Evolutionary conservation across 1,140 invertebrate species (phyloP).

Genomic region (Cyclargus thomasi): DNA sequence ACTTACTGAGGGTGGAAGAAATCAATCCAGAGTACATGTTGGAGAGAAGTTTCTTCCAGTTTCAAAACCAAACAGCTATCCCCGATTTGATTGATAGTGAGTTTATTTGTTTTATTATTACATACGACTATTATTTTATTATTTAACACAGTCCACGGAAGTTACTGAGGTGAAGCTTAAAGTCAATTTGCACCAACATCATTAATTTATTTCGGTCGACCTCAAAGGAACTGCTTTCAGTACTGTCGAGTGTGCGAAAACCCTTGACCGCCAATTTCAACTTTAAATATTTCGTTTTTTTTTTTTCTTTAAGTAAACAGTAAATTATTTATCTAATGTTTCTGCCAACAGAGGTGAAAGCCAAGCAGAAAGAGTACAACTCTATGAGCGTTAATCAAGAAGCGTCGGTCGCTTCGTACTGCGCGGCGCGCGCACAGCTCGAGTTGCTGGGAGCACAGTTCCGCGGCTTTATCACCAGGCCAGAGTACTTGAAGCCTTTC

Average conservation of each 20-base stretch:
- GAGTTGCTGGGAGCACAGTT: conserved; percentile 85
- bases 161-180: too few relatives aligned
- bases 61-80: conserved; percentile 97
- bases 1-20: conserved; percentile 96
- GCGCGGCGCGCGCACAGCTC: conserved; percentile 89
- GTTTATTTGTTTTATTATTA: conserved; percentile 44
- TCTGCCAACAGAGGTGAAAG: conserved; percentile 80
- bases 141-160: not conserved
- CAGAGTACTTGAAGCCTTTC: conserved; percentile 94
- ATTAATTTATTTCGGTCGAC: too few relatives aligned
- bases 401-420: conserved; percentile 87
- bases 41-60: conserved; percentile 98
- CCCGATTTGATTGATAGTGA: conserved; percentile 91
- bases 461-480: conserved; percentile 86
- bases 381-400: conserved; percentile 83
- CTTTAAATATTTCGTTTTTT: too few relatives aligned
- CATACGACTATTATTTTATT: too few relatives aligned
- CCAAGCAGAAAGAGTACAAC: conserved; percentile 81
- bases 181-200: too few relatives aligned
- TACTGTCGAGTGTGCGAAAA: too few relatives aligned
- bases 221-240: too few relatives aligned
- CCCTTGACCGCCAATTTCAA: too few relatives aligned
- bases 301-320: too few relatives aligned
- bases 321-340: not conserved
- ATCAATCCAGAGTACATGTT: conserved; percentile 99